Evolutionary conservation across 2,888 invertebrate species (phyloP).

Genomic region (Sussaba pulchella): DNA sequence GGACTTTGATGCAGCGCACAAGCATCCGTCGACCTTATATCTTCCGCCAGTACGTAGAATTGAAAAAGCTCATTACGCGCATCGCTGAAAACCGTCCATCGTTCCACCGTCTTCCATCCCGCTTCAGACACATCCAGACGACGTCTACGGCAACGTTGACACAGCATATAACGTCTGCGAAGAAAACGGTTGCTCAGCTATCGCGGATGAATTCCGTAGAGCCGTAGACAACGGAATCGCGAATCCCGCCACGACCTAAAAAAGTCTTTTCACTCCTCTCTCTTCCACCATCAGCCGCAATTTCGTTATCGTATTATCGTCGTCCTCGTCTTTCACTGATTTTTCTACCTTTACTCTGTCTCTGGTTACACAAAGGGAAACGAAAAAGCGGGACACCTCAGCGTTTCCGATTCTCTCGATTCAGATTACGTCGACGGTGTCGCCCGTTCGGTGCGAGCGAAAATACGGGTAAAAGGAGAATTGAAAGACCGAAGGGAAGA

Average conservation of each 20-base stretch:
- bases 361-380: conserved; percentile 31
- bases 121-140: neutral
- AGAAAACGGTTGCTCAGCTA: conserved; percentile 8
- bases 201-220: neutral
- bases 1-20: neutral
- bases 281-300: neutral
- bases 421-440: conserved; percentile 46
- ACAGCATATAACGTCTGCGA: conserved; percentile 7
- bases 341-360: conserved; percentile 17
- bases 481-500: conserved; percentile 2
- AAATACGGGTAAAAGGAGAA: conserved; percentile 11
- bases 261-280: conserved; percentile 2
- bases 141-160: conserved; percentile 18
- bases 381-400: conserved; percentile 25
- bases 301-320: conserved; percentile 38
- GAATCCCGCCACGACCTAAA: neutral
- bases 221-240: neutral
- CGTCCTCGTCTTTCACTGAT: conserved; percentile 18
- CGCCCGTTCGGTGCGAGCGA: neutral
- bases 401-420: conserved; percentile 33
- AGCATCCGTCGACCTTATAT: conserved; percentile 5
- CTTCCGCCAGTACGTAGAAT: conserved; percentile 39
- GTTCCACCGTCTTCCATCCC: neutral
- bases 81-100: conserved; percentile 33
- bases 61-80: conserved; percentile 57